phyloP scores from a whole-genome alignment of 2,797 vertebrate species.

The Etheostoma nigrum region DNA sequence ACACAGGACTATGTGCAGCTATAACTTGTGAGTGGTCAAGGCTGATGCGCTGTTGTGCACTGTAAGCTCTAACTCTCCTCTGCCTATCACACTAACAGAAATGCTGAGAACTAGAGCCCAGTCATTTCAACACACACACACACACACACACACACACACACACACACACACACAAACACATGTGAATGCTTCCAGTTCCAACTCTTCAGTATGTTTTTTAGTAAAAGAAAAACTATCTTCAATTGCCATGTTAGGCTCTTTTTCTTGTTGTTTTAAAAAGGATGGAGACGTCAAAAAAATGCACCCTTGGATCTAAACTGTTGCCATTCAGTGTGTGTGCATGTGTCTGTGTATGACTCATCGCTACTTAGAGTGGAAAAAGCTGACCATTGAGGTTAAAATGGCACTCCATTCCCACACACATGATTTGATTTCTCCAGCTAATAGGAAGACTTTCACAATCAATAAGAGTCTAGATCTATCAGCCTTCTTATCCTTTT shows the following conservation, averaged over 20 bases:
- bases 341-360: constrained; percentile 49
- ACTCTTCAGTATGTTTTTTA: background rate
- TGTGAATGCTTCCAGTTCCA: background rate
- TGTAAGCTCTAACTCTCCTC: constrained; percentile 50
- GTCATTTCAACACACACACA: constrained; percentile 23
- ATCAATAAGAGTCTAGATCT: constrained; percentile 70
- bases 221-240: background rate
- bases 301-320: background rate
- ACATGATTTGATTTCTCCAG: constrained; percentile 65
- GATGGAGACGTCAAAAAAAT: background rate
- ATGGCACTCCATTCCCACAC: constrained; percentile 60
- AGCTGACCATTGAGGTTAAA: constrained; percentile 60
- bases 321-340: constrained; percentile 12
- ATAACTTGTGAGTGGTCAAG: constrained; percentile 77
- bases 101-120: constrained; percentile 30
- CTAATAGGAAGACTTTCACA: constrained; percentile 65
- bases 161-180: constrained; percentile 4
- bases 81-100: constrained; percentile 49
- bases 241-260: background rate
- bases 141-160: constrained; percentile 5
- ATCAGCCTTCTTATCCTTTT: constrained; percentile 58
- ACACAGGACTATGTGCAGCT: constrained; percentile 53
- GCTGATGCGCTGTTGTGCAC: constrained; percentile 47
- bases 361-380: constrained; percentile 34
- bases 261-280: background rate